Base-by-base conservation (phyloP, 2,113 vertebrate genomes). In the Xiphophorus maculatus region DNA sequence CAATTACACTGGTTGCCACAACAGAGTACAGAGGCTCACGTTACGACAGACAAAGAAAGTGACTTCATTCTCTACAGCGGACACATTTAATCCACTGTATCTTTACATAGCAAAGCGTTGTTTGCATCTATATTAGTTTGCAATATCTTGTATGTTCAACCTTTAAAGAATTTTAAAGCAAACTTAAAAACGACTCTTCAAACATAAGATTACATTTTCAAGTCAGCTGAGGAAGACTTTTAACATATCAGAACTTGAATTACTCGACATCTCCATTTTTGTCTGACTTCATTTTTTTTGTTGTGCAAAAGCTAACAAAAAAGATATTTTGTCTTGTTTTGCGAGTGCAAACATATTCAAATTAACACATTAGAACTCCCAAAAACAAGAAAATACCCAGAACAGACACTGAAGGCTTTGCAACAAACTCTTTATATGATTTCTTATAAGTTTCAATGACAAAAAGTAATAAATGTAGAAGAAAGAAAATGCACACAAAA, bases 31-130 rank as follows among this genome's bases (percentile, higher is more conserved):
- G 32, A 29, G 33, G 63, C 48, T 74, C 73, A 5, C 32, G 22
- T 74, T 74, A 74, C 73, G 66, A 19, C 63, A 32, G 71, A 73
- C 71, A 74, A 74, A 74, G 63, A 74, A 51, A 66, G 63, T 74
- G 73, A 74, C 48, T 73, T 66, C 73, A 74, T 74, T 74, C 73
- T 58, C 48, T 66, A 48, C n/a, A 29, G 35, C 22, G 63, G 48
- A 74, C 72, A 40, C 17, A 48, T 37, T 54, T 74, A 66, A 74
- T 74, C 63, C 48, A 60, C 64, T 74, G 48, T 66, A 66, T 30
- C 63, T 66, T 74, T 66, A 66, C 64, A 66, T 58, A 66, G 73
- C 44, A 60, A 66, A 51, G 30, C 14, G n/a, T 17, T 37, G 25
- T 66, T 58, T 40, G n/a, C 33, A 60, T 48, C 48, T 40, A 33